phyloP scores from a whole-genome alignment of 2,797 vertebrate genomes.

The Toxotes lorentzi region DNA sequence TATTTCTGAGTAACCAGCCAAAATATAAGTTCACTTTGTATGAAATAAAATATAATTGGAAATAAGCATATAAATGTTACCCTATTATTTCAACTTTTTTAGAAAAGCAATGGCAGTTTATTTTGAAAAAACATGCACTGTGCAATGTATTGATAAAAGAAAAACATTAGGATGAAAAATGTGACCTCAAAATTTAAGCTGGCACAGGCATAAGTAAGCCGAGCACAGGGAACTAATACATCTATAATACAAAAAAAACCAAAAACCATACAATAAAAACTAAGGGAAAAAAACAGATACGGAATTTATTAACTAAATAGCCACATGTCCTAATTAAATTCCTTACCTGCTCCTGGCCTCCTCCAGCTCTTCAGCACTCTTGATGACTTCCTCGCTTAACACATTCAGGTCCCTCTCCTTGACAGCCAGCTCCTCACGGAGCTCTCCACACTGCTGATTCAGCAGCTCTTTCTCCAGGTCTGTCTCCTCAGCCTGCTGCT shows the following conservation, averaged over 20 bases:
- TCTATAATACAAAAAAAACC: background rate
- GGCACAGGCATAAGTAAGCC: background rate
- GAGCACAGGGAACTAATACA: background rate
- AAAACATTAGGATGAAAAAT: background rate
- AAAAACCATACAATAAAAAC: background rate
- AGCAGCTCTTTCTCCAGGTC: constrained; percentile 77
- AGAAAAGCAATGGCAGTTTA: background rate
- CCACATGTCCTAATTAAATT: background rate
- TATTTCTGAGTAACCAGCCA: background rate
- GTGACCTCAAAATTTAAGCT: background rate
- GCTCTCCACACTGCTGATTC: constrained; percentile 80
- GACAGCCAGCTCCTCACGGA: constrained; percentile 83
- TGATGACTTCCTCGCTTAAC: constrained; percentile 79
- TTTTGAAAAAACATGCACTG: background rate
- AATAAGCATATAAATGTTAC: too few relatives aligned
- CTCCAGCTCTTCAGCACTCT: constrained; percentile 79
- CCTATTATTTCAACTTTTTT: too few relatives aligned
- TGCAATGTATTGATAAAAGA: background rate
- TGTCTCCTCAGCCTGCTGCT: constrained; percentile 46
- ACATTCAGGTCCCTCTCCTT: constrained; percentile 81
- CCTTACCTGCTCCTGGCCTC: constrained; percentile 81
- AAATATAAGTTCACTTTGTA: background rate
- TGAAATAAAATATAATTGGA: background rate
- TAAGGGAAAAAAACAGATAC: background rate
- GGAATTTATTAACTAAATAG: background rate